Base-by-base conservation (phyloP, 2,888 invertebrate genomes). In the Rhingia campestris region DNA sequence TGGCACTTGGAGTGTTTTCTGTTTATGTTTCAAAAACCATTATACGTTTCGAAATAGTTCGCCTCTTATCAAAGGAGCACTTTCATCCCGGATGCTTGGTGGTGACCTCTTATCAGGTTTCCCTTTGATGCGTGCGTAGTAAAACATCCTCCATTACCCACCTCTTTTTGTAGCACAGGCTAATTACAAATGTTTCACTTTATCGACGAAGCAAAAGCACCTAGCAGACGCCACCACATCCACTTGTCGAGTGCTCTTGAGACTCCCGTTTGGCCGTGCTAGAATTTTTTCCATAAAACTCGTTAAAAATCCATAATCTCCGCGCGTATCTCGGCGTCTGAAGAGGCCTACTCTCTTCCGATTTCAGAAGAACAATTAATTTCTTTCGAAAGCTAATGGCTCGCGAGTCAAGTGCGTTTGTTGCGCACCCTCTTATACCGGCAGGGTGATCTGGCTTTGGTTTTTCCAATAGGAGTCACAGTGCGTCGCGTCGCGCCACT, bases 221-320 rank as follows among this genome's bases (percentile, higher is more conserved):
- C 80, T 80, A 67, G 6, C 63, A 74, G 80, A 80, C 80, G 80
- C 80, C 74, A 77, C 51, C 37, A 39, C 10, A 66, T 81, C 66
- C 59, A 35, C 69, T 61, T 80, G 37, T 77, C 47, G 64, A 59
- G 59, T 58, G 81, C 63, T 53, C 64, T 80, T 73, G 76, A 73
- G 6, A 43, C 43, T 53, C 32, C 43, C 12, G 5, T 45, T 33
- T 14, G 49, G 39, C 30, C 4, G 51, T 9, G 53, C 30, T 63
- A 32, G 69, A 53, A 32, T 76, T 53, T 59, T 66, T 51, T 51
- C 4, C 32, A 14, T n/a, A 90, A 90, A 90, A 90, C 90, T 91
- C 91, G 91, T 90, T 91, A 91, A 90, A 90, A 90, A 91, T 89
- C 89, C 91, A 91, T 91, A 91, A 91, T 91, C 88, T 81, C 51